Evolutionary conservation across 2,888 invertebrate species (phyloP).

Genomic region (Anticlea derivata): DNA sequence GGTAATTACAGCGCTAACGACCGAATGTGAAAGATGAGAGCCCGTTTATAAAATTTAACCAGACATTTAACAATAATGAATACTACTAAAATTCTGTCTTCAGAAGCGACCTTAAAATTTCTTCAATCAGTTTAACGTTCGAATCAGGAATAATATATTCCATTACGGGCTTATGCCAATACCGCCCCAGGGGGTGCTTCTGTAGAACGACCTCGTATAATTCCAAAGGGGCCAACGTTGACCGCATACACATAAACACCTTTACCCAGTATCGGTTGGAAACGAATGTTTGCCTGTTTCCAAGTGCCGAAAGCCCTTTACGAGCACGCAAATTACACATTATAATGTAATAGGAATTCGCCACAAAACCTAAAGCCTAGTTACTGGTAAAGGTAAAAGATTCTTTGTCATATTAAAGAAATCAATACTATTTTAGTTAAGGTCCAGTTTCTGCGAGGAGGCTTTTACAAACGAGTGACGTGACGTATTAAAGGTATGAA

Average conservation of each 20-base stretch:
- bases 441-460: neutral
- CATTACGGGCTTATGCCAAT: conserved; percentile 46
- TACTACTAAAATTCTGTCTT: too few species aligned
- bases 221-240: conserved; percentile 15
- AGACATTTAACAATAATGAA: neutral
- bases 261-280: conserved; percentile 19
- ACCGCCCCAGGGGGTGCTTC: conserved; percentile 41
- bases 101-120: neutral
- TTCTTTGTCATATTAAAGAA: conserved; percentile 1
- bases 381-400: neutral
- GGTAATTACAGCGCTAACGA: conserved; percentile 36
- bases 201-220: conserved; percentile 38
- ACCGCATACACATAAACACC: conserved; percentile 29
- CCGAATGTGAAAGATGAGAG: conserved; percentile 22
- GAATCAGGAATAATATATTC: conserved; percentile 51
- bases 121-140: conserved; percentile 6
- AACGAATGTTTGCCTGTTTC: conserved; percentile 9
- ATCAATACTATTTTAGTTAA: too few species aligned
- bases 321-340: conserved; percentile 7
- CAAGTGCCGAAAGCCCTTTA: conserved; percentile 20
- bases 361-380: neutral
- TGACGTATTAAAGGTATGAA: neutral
- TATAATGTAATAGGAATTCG: conserved; percentile 7
- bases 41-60: conserved; percentile 9
- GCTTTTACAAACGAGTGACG: neutral